These are phyloP conservation scores for Hephaestus fuliginosus DNA, from an alignment of 2,797 vertebrate genomes.

Conservation along the genomic window DNA sequence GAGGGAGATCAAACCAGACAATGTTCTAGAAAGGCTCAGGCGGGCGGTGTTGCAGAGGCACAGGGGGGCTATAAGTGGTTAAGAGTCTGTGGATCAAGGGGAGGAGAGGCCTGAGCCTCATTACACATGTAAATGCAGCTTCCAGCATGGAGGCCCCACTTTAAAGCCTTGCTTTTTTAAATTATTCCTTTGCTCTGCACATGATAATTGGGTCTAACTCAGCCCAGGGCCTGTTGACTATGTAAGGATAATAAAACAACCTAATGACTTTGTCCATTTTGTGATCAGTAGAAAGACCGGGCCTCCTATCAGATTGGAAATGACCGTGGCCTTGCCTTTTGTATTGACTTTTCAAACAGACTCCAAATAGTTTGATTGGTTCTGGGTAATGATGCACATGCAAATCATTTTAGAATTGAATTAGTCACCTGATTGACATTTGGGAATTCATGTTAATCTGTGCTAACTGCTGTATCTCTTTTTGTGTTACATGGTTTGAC, in stretches of 20 bases:
- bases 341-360: constrained; percentile 45
- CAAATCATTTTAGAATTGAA: constrained; percentile 14
- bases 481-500: constrained; percentile 1
- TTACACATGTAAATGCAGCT: constrained; percentile 84
- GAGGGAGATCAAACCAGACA: constrained; percentile 68
- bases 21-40: constrained; percentile 58
- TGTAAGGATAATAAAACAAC: constrained; percentile 73
- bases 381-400: constrained; percentile 31
- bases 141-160: constrained; percentile 75
- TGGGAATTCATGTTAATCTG: constrained; percentile 11
- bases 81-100: constrained; percentile 74
- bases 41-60: constrained; percentile 53
- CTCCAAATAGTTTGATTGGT: constrained; percentile 39
- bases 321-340: constrained; percentile 13
- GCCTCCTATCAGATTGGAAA: constrained; percentile 38
- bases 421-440: constrained; percentile 44
- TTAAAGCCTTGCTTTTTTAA: constrained; percentile 78
- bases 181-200: constrained; percentile 79
- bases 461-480: constrained; percentile 1
- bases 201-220: constrained; percentile 77
- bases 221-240: constrained; percentile 72
- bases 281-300: constrained; percentile 47
- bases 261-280: constrained; percentile 76
- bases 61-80: constrained; percentile 75
- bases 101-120: constrained; percentile 76